Evolutionary conservation across 1,140 invertebrate species (phyloP).

Genomic region (Drosophila rhopaloa): DNA sequence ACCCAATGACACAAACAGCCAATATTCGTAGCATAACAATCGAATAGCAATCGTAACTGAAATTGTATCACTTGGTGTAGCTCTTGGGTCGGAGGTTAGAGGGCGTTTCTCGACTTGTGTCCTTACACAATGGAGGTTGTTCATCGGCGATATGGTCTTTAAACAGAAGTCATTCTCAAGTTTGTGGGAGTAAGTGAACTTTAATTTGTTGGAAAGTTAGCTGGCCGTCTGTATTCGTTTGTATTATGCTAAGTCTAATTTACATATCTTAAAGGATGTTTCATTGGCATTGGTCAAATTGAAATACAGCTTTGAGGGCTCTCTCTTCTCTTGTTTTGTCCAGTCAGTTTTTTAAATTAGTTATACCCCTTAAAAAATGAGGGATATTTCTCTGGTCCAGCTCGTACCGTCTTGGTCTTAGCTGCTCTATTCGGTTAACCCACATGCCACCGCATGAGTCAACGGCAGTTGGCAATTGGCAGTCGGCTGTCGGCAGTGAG

Average conservation of each 20-base stretch:
- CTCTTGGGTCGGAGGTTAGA: neutral
- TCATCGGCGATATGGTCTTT: neutral
- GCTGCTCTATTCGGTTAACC: constrained; percentile 4
- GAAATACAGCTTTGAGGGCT: no score
- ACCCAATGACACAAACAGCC: constrained; percentile 49
- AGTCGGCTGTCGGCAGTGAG: constrained; percentile 6
- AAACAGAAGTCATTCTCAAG: neutral
- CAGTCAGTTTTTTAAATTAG: no score
- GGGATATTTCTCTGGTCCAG: no score
- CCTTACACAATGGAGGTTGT: neutral
- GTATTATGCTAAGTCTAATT: no score
- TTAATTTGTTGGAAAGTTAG: neutral
- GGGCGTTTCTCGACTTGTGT: neutral
- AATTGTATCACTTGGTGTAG: constrained; percentile 12
- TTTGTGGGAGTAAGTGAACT: neutral
- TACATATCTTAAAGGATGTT: no score
- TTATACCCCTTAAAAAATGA: no score
- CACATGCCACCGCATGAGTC: constrained; percentile 33
- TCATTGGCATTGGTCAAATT: no score
- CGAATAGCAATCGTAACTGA: constrained; percentile 58
- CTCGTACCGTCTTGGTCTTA: neutral
- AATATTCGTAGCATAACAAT: constrained; percentile 37
- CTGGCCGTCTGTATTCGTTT: neutral
- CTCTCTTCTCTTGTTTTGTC: no score
- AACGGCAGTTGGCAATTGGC: constrained; percentile 5